These are phyloP conservation scores for Tenrec ecaudatus DNA, from an alignment of 2,113 vertebrate species.

Conservation along the genomic window DNA sequence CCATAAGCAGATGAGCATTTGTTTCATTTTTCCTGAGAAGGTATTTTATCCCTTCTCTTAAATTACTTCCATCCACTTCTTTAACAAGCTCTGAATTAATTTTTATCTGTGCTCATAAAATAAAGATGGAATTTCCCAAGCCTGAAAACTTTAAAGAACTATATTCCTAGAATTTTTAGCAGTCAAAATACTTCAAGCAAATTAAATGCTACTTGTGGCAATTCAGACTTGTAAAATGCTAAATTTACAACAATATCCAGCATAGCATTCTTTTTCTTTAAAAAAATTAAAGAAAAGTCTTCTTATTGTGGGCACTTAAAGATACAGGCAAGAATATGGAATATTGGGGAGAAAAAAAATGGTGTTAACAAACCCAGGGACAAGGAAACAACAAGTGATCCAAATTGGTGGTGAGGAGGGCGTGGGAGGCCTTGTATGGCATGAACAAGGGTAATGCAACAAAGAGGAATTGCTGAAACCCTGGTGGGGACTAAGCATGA, in stretches of 20 bases:
- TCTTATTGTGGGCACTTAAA: background rate
- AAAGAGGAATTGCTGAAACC: no score
- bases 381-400: no score
- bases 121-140: slow-evolving; percentile 79
- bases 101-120: slow-evolving; percentile 67
- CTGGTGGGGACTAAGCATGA: no score
- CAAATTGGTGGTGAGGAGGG: no score
- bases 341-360: no score
- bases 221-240: background rate
- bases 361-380: no score
- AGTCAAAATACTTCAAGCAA: slow-evolving; percentile 14
- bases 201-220: slow-evolving; percentile 49
- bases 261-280: background rate
- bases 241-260: background rate
- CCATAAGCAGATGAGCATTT: slow-evolving; percentile 61
- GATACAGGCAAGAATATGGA: background rate
- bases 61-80: slow-evolving; percentile 70
- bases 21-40: slow-evolving; percentile 67
- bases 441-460: no score
- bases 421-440: no score
- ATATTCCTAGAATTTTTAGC: slow-evolving; percentile 32
- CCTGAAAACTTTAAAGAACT: slow-evolving; percentile 55
- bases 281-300: background rate
- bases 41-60: slow-evolving; percentile 57
- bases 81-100: slow-evolving; percentile 73